Base-by-base conservation (phyloP, 2,888 invertebrate genomes). In the Drosophila anceps region DNA sequence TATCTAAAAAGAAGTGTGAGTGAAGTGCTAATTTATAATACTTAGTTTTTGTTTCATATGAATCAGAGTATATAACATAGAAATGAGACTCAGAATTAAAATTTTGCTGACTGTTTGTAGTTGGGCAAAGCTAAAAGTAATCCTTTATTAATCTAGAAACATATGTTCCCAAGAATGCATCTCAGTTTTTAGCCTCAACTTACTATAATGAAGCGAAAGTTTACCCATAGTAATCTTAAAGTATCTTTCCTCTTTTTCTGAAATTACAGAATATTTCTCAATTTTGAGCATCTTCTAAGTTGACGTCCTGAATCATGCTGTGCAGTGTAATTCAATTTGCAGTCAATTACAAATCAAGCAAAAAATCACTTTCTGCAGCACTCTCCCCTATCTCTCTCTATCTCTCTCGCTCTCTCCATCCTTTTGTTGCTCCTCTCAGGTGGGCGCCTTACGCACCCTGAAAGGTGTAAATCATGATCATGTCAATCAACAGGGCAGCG, bases 401-500 rank as follows among this genome's bases (percentile, higher is more conserved):
- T n/a, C 24, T 15, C n/a, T n/a, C 15, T 7, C 59, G 48, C 29
- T 13, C 24, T n/a, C 24, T 9, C n/a, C 54, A 8, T 18, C 35
- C 48, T 33, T 41, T 18, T 31, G 9, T 15, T 35, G 13, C 13
- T 39, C 20, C 37, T 10, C 43, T 65, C 61, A 39, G 70, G 84
- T 88, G 86, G 81, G 87, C 77, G 78, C 73, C 74, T 73, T 85
- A 90, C 91, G 92, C 92, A 91, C 91, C 90, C 88, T 90, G 79
- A 80, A 86, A 90, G 91, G 92, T 92, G 92, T 91, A 92, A 92
- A 92, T 92, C 92, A 92, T 89, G 90, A 91, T 91, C 92, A 83
- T 90, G 91, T 91, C 92, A 91, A 91, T 91, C 91, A 91, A 80
- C 68, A 58, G 74, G 72, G 71, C 72, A 72, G 68, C 79, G 65